Evolutionary conservation across 2,113 vertebrate species (phyloP), one percentile per base, ranked within the genome.

Genomic region (Microtus ochrogaster): DNA sequence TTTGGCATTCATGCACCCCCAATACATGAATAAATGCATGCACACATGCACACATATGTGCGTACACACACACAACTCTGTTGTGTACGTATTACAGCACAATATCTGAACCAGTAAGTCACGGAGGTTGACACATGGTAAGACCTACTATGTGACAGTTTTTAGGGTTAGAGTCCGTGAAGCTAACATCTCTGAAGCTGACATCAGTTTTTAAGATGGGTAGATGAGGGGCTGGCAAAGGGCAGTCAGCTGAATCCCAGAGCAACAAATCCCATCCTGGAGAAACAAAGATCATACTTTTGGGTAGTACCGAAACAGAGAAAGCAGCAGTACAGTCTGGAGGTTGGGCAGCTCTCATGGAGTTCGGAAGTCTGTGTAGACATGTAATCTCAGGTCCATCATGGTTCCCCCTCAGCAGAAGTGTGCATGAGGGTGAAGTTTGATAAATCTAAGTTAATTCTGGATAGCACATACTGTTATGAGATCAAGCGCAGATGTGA

Each of bases 361-460:
- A 21, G 70, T 68, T 47, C 28, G n/a, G 24, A 94, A 55, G n/a
- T 36, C 0, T 72, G 63, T 52, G 21, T 52, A 65, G 66, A 24
- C 63, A 30, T 72, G 21, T 0, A 55, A 11, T 74, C 24, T 63
- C 47, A 72, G 30, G n/a, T 81, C 30, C 79, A 11, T 58, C 26
- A 36, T 8, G 9, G 8, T 24, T 73, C 72, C 33, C 77, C 39
- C 90, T 95, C 52, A 84, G 3, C 9, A 52, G 44, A 84, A 22
- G 61, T 74, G 30, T 77, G 76, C 7, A 14, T 52, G 16, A 86
- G 82, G 77, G 36, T 58, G 90, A 94, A 7, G n/a, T 28, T 14
- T 88, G 41, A 72, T 72, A 74, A 84, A 72, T 88, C 22, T 52
- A 81, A 92, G 76, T 91, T 91, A 87, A 87, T 70, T 83, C 33